Evolutionary conservation across 2,888 invertebrate species (phyloP), one percentile per base, ranked within the genome.

Genomic region (Galeopsomyia nigrocyanea): DNA sequence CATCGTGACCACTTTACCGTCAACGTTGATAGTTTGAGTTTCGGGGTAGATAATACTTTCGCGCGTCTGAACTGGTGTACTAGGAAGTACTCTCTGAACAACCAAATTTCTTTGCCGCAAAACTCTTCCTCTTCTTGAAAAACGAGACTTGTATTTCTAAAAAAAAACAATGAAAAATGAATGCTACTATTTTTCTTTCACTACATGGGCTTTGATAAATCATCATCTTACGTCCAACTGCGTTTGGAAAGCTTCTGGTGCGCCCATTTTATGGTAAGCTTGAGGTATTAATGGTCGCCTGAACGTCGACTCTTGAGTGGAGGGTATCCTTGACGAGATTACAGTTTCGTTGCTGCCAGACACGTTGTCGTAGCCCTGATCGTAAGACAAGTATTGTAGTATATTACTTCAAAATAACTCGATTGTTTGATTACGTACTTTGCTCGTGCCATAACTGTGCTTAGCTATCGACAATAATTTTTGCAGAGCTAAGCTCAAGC

Each of bases 71-170:
- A 58, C 89, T 0, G 93, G 92, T 79, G 93, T 88, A 56, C 93
- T 84, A 19, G 93, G 92, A 78, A 94, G 87, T 80, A 93, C 89
- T 7, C 95, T 88, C 85, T 94, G 94, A 21, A 95, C 93, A 0
- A 95, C 91, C 5, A 94, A 91, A 80, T 91, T 91, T 78, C 90
- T 89, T 51, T 88, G 85, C 13, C 86, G 80, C 3, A 87, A 82
- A 3, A 83, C 84, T 55, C 87, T 84, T 19, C 87, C 84, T 69
- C 84, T 79, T 78, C 87, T 87, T 72, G 85, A 86, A 78, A 87
- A 88, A 17, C 87, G 86, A 16, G 87, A 87, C 71, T 85, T 84
- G 68, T 88, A 87, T 81, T 87, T 87, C 88, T 88, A 74, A 82
- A 82, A 81, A 75, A 61, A 68, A 65, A 64, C 61, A 31, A 46